A percentile compares a stretch with the other conserved stretches of the same genome.
Evolutionary conservation across 2,797 vertebrate genomes (phyloP).

Genomic region (Bufotes viridis): DNA sequence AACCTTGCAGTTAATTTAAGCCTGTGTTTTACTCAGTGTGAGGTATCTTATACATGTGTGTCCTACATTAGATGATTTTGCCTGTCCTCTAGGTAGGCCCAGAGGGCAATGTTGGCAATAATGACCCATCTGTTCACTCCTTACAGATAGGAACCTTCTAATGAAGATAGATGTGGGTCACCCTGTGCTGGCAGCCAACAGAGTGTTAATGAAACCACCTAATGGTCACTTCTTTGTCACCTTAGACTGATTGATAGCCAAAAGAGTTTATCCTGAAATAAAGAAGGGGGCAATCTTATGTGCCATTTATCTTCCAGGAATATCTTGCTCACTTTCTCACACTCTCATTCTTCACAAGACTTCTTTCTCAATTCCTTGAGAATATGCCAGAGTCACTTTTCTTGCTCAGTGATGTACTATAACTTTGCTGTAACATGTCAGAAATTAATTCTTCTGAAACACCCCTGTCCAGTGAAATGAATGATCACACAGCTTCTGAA

Average conservation of each 20-base stretch:
- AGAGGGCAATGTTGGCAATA: slow-evolving; percentile 79
- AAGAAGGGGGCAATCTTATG: slow-evolving; percentile 70
- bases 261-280: slow-evolving; percentile 75
- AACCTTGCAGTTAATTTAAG: slow-evolving; percentile 56
- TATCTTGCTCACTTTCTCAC: slow-evolving; percentile 63
- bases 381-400: slow-evolving; percentile 61
- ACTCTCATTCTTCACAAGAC: slow-evolving; percentile 60
- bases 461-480: slow-evolving; percentile 57
- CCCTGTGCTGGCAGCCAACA: slow-evolving; percentile 79
- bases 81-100: slow-evolving; percentile 87
- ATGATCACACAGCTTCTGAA: slow-evolving; percentile 55
- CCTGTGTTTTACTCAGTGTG: slow-evolving; percentile 48
- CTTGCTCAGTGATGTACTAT: slow-evolving; percentile 59
- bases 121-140: slow-evolving; percentile 94
- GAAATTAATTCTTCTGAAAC: slow-evolving; percentile 62
- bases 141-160: slow-evolving; percentile 86
- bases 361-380: slow-evolving; percentile 56
- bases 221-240: slow-evolving; percentile 80
- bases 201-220: slow-evolving; percentile 90
- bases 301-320: slow-evolving; percentile 70
- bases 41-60: slow-evolving; percentile 65
- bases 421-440: slow-evolving; percentile 58
- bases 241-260: slow-evolving; percentile 77
- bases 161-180: slow-evolving; percentile 95
- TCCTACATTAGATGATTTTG: slow-evolving; percentile 72